A percentile compares a stretch with the other conserved stretches of the same genome.
phyloP scores from a whole-genome alignment of 2,113 vertebrate genomes.

The Megaceryle maxima region DNA sequence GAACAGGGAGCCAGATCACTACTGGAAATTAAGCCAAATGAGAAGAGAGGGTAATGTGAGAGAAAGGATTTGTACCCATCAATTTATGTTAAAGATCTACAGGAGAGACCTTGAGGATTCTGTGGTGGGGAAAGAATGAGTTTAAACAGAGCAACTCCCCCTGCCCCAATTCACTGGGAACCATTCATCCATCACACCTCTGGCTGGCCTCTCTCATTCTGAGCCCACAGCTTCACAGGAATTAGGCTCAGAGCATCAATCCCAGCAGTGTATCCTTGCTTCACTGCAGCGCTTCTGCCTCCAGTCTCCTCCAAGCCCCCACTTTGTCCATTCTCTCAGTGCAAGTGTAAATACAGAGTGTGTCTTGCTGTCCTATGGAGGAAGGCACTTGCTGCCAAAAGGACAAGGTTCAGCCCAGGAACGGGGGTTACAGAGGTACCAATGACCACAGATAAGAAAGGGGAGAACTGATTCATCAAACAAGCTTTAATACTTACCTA shows the following conservation, averaged over 20 bases:
- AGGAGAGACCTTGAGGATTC: neutral
- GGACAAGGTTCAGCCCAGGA: neutral
- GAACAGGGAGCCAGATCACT: neutral
- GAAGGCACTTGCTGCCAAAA: neutral
- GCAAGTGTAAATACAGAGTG: neutral
- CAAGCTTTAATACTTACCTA: neutral
- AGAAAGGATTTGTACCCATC: neutral
- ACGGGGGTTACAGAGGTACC: neutral
- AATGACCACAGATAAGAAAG: neutral
- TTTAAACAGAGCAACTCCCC: neutral
- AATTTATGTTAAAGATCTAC: neutral
- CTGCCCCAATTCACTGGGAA: neutral
- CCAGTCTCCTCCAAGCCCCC: neutral
- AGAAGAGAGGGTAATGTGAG: neutral
- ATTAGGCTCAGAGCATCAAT: neutral
- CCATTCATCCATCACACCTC: neutral
- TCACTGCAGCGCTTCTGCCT: neutral
- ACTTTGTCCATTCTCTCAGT: neutral
- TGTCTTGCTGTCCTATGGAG: neutral
- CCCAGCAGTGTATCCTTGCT: neutral
- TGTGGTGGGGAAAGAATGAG: neutral
- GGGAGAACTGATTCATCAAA: neutral
- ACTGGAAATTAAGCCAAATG: neutral
- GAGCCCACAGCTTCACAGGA: neutral
- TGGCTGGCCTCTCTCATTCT: neutral